These are phyloP conservation scores for Parnassius smintheus DNA, from an alignment of 2,888 invertebrate species.

Conservation along the genomic window DNA sequence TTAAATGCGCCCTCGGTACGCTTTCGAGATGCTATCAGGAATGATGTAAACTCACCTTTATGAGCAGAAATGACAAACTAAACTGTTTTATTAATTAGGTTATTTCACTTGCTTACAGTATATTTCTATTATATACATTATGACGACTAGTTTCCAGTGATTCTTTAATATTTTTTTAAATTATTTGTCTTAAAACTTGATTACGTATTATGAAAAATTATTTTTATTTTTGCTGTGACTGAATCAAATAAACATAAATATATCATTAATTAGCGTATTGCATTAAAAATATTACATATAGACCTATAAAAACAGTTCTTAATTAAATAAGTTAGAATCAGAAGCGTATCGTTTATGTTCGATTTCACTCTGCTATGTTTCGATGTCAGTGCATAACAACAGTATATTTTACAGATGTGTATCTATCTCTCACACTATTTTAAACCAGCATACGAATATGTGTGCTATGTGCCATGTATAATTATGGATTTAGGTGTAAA, in stretches of 20 bases:
- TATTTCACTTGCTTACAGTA: constrained; percentile 3
- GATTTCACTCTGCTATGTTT: constrained; percentile 51
- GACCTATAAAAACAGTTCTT: constrained; percentile 11
- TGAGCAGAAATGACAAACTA: constrained; percentile 54
- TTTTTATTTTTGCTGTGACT: no score
- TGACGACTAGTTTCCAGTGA: background rate
- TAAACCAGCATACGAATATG: background rate
- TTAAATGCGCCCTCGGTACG: constrained; percentile 70
- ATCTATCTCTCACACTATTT: constrained; percentile 37
- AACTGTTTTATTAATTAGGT: constrained; percentile 43
- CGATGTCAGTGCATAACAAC: constrained; percentile 63
- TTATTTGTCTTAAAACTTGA: no score
- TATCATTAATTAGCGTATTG: no score
- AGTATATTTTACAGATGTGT: constrained; percentile 52
- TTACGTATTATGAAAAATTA: no score
- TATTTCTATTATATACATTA: background rate
- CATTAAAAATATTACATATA: background rate
- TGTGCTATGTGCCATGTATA: no score
- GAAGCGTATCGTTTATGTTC: constrained; percentile 49
- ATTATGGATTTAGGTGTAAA: no score
- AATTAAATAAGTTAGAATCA: constrained; percentile 32
- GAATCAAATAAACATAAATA: no score
- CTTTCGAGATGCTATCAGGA: constrained; percentile 69
- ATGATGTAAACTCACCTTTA: constrained; percentile 44
- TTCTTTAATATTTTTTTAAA: no score